Evolutionary conservation across 2,888 invertebrate genomes (phyloP).

Genomic region (Octodonta nipae): DNA sequence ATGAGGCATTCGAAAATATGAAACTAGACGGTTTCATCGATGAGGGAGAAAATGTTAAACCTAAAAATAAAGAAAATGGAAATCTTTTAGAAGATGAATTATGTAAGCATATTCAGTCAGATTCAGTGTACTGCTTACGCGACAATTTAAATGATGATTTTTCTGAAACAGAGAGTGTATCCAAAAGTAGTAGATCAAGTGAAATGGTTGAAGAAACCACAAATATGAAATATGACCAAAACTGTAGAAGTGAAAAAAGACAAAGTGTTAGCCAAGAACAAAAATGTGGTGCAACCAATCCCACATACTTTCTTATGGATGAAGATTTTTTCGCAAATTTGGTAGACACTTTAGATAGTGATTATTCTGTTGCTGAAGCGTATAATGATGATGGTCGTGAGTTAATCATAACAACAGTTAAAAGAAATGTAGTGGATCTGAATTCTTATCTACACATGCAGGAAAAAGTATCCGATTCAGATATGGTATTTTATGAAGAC

Average conservation of each 20-base stretch:
- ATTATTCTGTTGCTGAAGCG: slow-evolving; percentile 27
- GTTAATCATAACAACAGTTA: slow-evolving; percentile 17
- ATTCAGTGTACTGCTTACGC: no score
- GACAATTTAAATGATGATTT: no score
- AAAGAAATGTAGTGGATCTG: slow-evolving; percentile 2
- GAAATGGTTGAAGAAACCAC: no score
- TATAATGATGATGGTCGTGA: slow-evolving; percentile 25
- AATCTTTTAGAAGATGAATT: neutral
- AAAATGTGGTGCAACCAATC: no score
- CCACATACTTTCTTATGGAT: no score
- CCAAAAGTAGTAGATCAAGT: no score
- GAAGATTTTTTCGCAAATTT: no score
- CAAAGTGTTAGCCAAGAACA: no score
- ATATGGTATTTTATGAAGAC: slow-evolving; percentile 13
- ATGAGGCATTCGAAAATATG: slow-evolving; percentile 17
- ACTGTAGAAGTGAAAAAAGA: no score
- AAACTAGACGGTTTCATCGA: slow-evolving; percentile 16
- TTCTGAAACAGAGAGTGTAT: no score
- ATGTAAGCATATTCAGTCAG: neutral
- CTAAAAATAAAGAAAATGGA: neutral
- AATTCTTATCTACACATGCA: slow-evolving; percentile 5
- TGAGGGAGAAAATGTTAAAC: slow-evolving; percentile 9
- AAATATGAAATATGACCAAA: no score
- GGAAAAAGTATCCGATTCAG: slow-evolving; percentile 8
- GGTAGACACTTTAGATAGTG: no score